Base-by-base conservation (phyloP, 1,140 invertebrate species). In the Zophobas atratus region DNA sequence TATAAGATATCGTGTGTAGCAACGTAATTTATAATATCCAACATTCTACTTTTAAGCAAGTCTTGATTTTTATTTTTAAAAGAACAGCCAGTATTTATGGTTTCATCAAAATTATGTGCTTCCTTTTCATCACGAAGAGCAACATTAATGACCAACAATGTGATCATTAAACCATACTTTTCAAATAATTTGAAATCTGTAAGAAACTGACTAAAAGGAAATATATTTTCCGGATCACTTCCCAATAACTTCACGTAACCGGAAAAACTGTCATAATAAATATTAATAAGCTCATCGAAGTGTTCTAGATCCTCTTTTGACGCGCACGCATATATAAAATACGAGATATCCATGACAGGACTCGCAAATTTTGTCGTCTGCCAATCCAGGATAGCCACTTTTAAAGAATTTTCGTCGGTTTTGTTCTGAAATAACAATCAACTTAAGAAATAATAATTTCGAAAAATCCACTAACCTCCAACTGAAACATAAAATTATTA, bases 301-400 rank as follows among this genome's bases (percentile, higher is more conserved):
- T 86, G 77, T 33, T 82, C 73, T 4, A 90, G 84, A 38, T 90
- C 86, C 3, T 86, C 79, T 67, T 86, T 81, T 6, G 89, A 87
- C 0, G 90, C 88, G 67, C 88, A 88, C 78, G 88, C 88, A 75
- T 89, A 91, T 1, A 92, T 84, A 72, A 88, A 90, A 77, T 91
- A 90, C 0, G 88, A 87, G 51, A 92, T 77, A 77, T 92, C 91
- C 0, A 87, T 88, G 1, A 89, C 87, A 1, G 91, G 91, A 1
- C 90, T 91, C 0, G 88, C 87, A 77, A 88, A 88, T 2, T 89
- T 84, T 3, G 86, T 82, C 3, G 90, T 82, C 82, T 92, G 91
- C 83, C 88, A 90, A 79, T 92, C 91, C 6, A 92, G 77, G 2
- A 81, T 67, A 60, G 60, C 75, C 0, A 81, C 8, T 67, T 81